A percentile compares a stretch with the other conserved stretches of the same genome.
phyloP scores from a whole-genome alignment of 2,888 invertebrate genomes.

The Megaustenia siamemsis region DNA sequence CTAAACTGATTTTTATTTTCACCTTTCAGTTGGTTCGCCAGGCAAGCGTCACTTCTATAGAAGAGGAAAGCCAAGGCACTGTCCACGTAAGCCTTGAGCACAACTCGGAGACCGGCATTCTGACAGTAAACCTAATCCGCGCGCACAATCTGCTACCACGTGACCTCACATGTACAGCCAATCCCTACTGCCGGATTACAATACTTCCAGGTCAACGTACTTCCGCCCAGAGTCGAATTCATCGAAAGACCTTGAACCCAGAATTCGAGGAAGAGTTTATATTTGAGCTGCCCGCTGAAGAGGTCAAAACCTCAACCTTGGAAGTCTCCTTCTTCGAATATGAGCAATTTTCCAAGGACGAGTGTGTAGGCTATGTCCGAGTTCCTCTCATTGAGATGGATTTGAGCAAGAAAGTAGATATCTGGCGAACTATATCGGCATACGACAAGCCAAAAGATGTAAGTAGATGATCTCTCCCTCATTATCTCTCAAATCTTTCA shows the following conservation, averaged over 20 bases:
- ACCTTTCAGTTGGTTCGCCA: slow-evolving; percentile 63
- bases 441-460: slow-evolving; percentile 63
- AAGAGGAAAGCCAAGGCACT: slow-evolving; percentile 84
- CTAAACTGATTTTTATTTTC: background rate
- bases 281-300: slow-evolving; percentile 82
- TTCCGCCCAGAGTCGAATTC: slow-evolving; percentile 80
- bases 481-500: too few relatives aligned
- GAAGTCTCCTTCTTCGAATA: slow-evolving; percentile 85
- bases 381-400: slow-evolving; percentile 83
- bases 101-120: slow-evolving; percentile 84
- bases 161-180: slow-evolving; percentile 74
- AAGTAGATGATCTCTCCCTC: slow-evolving; percentile 33
- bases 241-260: slow-evolving; percentile 85
- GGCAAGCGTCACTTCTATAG: slow-evolving; percentile 73
- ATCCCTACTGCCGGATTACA: slow-evolving; percentile 89
- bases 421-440: slow-evolving; percentile 83
- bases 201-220: slow-evolving; percentile 89
- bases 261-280: slow-evolving; percentile 87
- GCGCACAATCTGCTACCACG: slow-evolving; percentile 81
- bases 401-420: slow-evolving; percentile 82
- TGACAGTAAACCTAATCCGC: slow-evolving; percentile 85
- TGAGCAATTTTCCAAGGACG: slow-evolving; percentile 84
- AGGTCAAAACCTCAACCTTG: slow-evolving; percentile 82
- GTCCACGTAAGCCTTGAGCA: slow-evolving; percentile 84
- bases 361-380: slow-evolving; percentile 84